These are phyloP conservation scores for Cebidichthys violaceus DNA, from an alignment of 2,113 vertebrate genomes.

Conservation along the genomic window DNA sequence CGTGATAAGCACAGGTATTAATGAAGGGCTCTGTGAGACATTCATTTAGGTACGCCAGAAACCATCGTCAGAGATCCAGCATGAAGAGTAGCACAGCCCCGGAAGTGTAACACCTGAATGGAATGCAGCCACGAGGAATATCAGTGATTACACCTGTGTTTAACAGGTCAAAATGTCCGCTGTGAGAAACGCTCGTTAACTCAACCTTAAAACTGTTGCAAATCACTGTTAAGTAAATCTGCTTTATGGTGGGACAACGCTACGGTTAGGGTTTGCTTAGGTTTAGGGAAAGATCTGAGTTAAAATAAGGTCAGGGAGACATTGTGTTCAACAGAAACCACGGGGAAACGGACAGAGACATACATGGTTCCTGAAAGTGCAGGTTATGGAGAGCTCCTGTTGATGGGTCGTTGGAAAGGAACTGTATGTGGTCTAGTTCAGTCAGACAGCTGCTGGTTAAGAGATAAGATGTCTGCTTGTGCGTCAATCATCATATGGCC, in stretches of 20 bases:
- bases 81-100: neutral
- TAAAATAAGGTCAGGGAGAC: neutral
- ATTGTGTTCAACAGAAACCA: neutral
- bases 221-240: neutral
- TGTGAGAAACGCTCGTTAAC: neutral
- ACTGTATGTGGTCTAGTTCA: neutral
- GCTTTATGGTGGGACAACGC: neutral
- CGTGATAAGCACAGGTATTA: neutral
- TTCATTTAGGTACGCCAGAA: neutral
- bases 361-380: neutral
- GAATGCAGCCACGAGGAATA: neutral
- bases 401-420: neutral
- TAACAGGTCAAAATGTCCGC: neutral
- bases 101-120: neutral
- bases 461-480: constrained; percentile 6
- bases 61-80: neutral
- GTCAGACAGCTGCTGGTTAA: constrained; percentile 1
- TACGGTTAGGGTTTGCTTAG: neutral
- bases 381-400: neutral
- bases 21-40: neutral
- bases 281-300: neutral
- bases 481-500: neutral
- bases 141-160: neutral
- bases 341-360: neutral
- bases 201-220: neutral